Conservation (phyloP, 1,140 invertebrate species). For the Ectropis grisescens region DNA sequence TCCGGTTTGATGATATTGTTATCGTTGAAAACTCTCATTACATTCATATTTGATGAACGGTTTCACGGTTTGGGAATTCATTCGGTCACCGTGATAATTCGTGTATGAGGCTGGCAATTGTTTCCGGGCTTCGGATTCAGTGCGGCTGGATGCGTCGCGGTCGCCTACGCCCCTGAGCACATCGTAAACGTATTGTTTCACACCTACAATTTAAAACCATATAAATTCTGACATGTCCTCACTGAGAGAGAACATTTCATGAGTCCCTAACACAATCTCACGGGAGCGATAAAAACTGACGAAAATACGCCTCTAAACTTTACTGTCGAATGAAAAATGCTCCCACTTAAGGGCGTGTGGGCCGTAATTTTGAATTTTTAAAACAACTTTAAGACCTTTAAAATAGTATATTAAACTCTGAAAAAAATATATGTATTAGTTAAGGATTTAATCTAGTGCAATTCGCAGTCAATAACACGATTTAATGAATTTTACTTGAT, state of each 20-base stretch:
- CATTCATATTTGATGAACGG: slow-evolving; percentile 14
- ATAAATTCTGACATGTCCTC: slow-evolving; percentile 12
- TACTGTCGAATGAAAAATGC: slow-evolving; percentile 14
- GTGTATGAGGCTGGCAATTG: slow-evolving; percentile 24
- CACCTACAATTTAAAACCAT: slow-evolving; percentile 20
- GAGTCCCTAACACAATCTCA: slow-evolving; percentile 9
- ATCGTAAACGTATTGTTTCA: slow-evolving; percentile 13
- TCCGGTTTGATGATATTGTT: background rate
- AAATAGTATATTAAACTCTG: too few species aligned
- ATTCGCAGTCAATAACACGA: too few species aligned
- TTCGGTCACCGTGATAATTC: slow-evolving; percentile 30
- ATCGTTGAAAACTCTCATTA: slow-evolving; percentile 2
- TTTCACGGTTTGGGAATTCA: slow-evolving; percentile 22
- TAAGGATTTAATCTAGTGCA: too few species aligned
- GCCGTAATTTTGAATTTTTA: too few species aligned
- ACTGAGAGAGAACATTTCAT: slow-evolving; percentile 15
- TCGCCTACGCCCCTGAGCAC: background rate
- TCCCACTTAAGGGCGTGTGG: too few species aligned
- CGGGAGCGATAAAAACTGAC: slow-evolving; percentile 12
- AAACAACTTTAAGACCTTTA: too few species aligned
- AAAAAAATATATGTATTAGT: too few species aligned
- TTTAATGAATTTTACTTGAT: too few species aligned
- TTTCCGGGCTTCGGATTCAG: slow-evolving; percentile 24
- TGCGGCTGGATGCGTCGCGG: slow-evolving; percentile 19
- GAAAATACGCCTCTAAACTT: slow-evolving; percentile 7